A percentile compares a stretch with the other conserved stretches of the same genome.
Evolutionary conservation across 2,888 invertebrate species (phyloP).

Genomic region (Crocallis elinguaria): DNA sequence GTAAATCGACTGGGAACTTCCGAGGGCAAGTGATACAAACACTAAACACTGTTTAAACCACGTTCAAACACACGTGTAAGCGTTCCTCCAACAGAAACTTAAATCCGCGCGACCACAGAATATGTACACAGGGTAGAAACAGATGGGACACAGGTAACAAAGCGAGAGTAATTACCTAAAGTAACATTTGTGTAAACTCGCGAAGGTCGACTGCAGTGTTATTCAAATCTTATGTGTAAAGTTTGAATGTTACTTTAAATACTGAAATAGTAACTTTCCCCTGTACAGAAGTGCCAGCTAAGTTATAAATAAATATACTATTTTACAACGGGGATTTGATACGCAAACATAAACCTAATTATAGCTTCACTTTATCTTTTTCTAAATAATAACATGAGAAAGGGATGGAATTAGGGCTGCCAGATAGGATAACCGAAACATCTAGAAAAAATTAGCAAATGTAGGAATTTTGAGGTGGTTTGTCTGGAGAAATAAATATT

Average conservation of each 20-base stretch:
- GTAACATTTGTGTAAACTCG: slow-evolving; percentile 29
- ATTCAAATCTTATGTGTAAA: slow-evolving; percentile 26
- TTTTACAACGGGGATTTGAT: neutral
- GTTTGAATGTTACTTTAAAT: slow-evolving; percentile 16
- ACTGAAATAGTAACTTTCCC: neutral
- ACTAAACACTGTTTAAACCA: slow-evolving; percentile 43
- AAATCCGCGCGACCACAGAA: slow-evolving; percentile 58
- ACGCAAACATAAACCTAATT: too few relatives aligned
- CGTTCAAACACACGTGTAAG: slow-evolving; percentile 60
- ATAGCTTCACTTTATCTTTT: too few relatives aligned
- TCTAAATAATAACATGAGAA: too few relatives aligned
- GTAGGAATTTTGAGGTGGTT: too few relatives aligned
- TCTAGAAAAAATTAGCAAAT: too few relatives aligned
- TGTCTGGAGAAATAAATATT: too few relatives aligned
- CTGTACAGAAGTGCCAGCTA: slow-evolving; percentile 8
- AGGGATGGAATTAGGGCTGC: too few relatives aligned
- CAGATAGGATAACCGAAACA: too few relatives aligned
- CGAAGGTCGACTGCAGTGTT: slow-evolving; percentile 26
- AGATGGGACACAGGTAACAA: slow-evolving; percentile 38
- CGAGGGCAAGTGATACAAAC: slow-evolving; percentile 50
- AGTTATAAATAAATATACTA: neutral
- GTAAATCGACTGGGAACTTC: slow-evolving; percentile 54
- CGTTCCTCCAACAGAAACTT: slow-evolving; percentile 63
- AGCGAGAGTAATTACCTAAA: slow-evolving; percentile 34
- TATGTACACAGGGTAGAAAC: slow-evolving; percentile 46